A percentile compares a stretch with the other conserved stretches of the same genome.
phyloP scores from a whole-genome alignment of 2,888 invertebrate genomes.

The Petrolisthes cinctipes region DNA sequence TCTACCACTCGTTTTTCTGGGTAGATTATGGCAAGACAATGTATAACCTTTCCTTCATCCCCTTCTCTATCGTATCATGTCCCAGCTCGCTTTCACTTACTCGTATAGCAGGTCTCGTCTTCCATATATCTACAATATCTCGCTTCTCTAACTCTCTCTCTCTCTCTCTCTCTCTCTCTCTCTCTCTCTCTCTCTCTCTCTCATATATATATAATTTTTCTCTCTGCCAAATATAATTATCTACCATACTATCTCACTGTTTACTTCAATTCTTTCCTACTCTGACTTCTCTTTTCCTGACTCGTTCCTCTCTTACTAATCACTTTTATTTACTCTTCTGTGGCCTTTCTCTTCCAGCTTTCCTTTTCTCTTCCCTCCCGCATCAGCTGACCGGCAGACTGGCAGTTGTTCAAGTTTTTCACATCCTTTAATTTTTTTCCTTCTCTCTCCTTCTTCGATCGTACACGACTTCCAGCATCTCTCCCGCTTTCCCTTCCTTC shows the following conservation, averaged over 20 bases:
- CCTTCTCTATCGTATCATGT: no score
- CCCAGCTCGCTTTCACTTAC: no score
- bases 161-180: not conserved
- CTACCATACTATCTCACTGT: not conserved
- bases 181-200: not conserved
- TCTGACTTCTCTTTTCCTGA: not conserved
- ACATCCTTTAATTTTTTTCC: not conserved
- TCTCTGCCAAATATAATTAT: not conserved
- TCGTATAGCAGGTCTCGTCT: no score
- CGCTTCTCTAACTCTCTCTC: no score
- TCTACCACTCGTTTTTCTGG: no score
- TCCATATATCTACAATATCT: no score
- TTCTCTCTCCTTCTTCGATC: not conserved
- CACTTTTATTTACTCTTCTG: not conserved
- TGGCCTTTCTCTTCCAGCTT: not conserved
- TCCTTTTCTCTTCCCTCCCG: not conserved
- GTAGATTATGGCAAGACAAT: no score
- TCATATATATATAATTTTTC: no score
- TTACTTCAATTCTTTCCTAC: not conserved
- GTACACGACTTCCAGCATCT: not conserved
- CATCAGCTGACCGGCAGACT: not conserved
- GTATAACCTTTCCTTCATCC: no score
- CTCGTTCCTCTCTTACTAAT: no score
- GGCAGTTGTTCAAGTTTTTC: not conserved
- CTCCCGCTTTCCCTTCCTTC: no score